Evolutionary conservation across 1,140 invertebrate species (phyloP), one percentile per base, ranked within the genome.

Genomic region (Panagrolaimus sp.): DNA sequence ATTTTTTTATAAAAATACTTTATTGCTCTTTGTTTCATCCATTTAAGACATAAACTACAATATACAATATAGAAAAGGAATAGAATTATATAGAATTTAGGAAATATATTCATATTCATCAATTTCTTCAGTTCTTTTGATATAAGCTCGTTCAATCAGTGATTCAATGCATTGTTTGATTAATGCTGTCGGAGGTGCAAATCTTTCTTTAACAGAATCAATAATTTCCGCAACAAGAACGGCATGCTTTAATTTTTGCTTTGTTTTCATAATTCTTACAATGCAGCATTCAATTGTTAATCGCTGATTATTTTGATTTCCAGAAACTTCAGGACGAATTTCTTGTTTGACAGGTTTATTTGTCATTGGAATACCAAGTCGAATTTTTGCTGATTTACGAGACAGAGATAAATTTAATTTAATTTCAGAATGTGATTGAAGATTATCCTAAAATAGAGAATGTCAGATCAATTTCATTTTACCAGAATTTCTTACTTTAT

Each of bases 91-190:
- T 4, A 4, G 7, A 4, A 38, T 38, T 38, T 58, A 58, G 17
- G 52, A 12, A 17, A 58, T 58, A 58, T 58, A 58, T 12, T 58
- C 21, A 58, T 58, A 58, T 28, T 58, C 52, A 28, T 58, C 52
- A 1, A 58, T 58, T 58, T n/a, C 17, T 2, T 58, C 52, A 4
- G 21, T 28, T 26, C 52, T 21, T 21, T 58, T 58, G 5, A 58
- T 28, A 8, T 58, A 58, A 12, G 21, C 52, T 12, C 52, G 52
- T 26, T 58, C 52, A 17, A 58, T 58, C 52, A 58, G 14, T 0
- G 52, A 58, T 21, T 58, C 52, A 28, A 58, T n/a, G 52, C 15
- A 58, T 28, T 58, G 21, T 58, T 58, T 58, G 52, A 58, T 26
- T 21, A 58, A 4, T 2, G 12, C 10, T 1, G 15, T 58, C 8